Base-by-base conservation (phyloP, 2,888 invertebrate species). In the Hirtodrosophila duncani region DNA sequence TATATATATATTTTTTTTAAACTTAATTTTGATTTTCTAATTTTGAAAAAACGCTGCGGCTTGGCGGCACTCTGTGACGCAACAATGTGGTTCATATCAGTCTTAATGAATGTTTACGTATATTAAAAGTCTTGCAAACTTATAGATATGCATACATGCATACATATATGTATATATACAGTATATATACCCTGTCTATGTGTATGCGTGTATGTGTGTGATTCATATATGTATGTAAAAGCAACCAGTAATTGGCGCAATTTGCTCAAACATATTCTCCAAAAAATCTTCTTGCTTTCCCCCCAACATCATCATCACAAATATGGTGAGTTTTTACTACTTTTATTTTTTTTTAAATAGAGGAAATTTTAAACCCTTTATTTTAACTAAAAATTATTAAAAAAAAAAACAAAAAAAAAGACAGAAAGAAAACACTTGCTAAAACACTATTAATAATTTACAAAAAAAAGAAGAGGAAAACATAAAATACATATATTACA, bases 381-480 rank as follows among this genome's bases (percentile, higher is more conserved):
- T 79, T 78, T 71, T 43, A 74, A 71, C 70, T 78, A 74, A 63
- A n/a, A n/a, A n/a, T n/a, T n/a, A n/a, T n/a, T 50, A 17, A 17
- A 56, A 46, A 31, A 30, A 41, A 43, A 64, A 50, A 37, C 39
- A 50, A 46, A 30, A 24, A 27, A 56, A 37, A 41, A 37, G 21
- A 34, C 42, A 18, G 23, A 13, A 11, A 26, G 34, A 39, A 24
- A 30, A 34, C 21, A 43, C 7, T 39, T 45, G 20, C 41, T 30
- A 31, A 48, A 51, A 56, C 45, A 20, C 24, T 26, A 33, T 43
- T 34, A 24, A 37, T 50, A 50, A 60, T 53, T 26, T 24, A 36
- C 36, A 37, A 18, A 49, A 21, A 36, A 36, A 29, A 34, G 7
- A 36, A 21, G 27, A 20, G 8, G 34, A 39, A 24, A 46, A 16